These are phyloP conservation scores for Itoplectis maculator DNA, from an alignment of 2,888 invertebrate genomes.

Conservation along the genomic window DNA sequence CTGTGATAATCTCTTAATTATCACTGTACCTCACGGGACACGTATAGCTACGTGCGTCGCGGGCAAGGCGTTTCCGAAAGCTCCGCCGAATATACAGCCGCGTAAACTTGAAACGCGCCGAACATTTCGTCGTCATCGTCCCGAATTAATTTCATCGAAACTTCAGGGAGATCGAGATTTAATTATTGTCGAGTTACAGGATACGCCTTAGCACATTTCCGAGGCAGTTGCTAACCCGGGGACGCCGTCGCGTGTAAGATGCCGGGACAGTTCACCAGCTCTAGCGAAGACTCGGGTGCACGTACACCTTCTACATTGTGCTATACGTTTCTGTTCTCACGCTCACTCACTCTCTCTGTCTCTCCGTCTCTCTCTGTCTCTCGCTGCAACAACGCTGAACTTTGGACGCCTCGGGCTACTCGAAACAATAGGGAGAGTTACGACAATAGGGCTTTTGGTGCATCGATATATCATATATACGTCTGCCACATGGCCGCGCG, in stretches of 20 bases:
- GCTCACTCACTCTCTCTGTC: no score
- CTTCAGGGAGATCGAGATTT: constrained; percentile 50
- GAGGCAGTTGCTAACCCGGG: constrained; percentile 31
- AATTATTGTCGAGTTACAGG: constrained; percentile 46
- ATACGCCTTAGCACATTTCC: constrained; percentile 23
- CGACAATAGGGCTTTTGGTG: constrained; percentile 44
- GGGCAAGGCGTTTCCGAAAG: neutral
- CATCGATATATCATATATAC: constrained; percentile 51
- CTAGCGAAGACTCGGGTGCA: neutral
- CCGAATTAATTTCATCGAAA: constrained; percentile 55
- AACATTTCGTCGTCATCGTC: constrained; percentile 37
- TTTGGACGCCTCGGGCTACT: constrained; percentile 47
- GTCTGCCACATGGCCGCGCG: constrained; percentile 12
- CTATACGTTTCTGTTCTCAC: constrained; percentile 20
- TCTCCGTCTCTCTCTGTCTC: neutral
- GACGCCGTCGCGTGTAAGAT: constrained; percentile 9
- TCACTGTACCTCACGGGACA: neutral
- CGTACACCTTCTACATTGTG: constrained; percentile 23
- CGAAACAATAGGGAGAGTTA: constrained; percentile 47
- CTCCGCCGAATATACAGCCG: neutral
- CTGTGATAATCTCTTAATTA: no score
- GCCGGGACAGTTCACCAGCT: constrained; percentile 4
- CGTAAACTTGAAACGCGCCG: neutral
- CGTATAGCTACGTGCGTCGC: neutral
- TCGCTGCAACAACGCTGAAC: constrained; percentile 46